Evolutionary conservation across 2,888 invertebrate species (phyloP), one percentile per base, ranked within the genome.

Genomic region (Adelognathus sp.): DNA sequence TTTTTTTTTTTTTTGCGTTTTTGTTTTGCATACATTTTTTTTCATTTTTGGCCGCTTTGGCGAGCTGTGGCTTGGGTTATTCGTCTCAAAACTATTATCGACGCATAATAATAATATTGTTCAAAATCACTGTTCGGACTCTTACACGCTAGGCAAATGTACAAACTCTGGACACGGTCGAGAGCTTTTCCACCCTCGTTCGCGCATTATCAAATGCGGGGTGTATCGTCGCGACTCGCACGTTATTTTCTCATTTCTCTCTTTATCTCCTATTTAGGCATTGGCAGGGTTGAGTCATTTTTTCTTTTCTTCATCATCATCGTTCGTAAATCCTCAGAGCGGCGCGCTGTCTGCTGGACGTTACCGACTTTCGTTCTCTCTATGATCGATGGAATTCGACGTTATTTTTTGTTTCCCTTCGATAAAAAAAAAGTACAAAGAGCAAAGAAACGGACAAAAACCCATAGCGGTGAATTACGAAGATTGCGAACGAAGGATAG

Each of bases 61-160:
- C 54, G 69, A 39, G 21, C 9, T 31, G 50, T 66, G 74, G 73
- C 69, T 14, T 60, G 29, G 66, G 39, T 63, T 61, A 27, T 64
- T n/a, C n/a, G 14, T 70, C 56, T 64, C 54, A 14, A 33, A 33
- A 46, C 69, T 69, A 66, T 58, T 46, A 80, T 78, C 64, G 64
- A 58, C 66, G 71, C n/a, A n/a, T n/a, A n/a, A n/a, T n/a, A n/a
- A 72, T 69, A 77, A 73, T 67, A 77, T 66, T 73, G 77, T 77
- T 77, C 72, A 72, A n/a, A n/a, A 72, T 73, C 72, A 74, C 69
- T 73, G 52, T 63, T 64, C 56, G 63, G 70, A 64, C 73, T 60
- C 73, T 78, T 70, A 74, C 14, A 41, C 39, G 58, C 73, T 64
- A 78, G 41, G 61, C 52, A 78, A 46, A 73, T 74, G 44, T 74